Conservation (phyloP, 2,888 invertebrate genomes). For the Folsomia manolachei region DNA sequence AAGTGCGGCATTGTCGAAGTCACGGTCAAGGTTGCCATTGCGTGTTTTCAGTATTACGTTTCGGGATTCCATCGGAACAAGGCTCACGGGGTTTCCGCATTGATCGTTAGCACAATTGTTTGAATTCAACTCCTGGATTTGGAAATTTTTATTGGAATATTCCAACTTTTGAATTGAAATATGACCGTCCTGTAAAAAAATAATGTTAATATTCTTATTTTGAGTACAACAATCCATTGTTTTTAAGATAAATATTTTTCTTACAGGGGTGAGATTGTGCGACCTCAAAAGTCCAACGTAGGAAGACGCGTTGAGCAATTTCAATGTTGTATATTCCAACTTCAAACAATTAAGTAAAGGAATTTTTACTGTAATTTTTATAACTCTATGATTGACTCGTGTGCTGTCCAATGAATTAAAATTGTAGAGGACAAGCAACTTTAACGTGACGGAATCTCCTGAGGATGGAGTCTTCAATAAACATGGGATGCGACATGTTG, state of each 20-base stretch:
- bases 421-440: too few species aligned
- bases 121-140: neutral
- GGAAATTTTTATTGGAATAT: neutral
- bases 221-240: neutral
- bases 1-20: neutral
- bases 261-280: slow-evolving; percentile 43
- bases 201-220: neutral
- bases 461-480: too few species aligned
- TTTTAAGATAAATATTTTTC: slow-evolving; percentile 8
- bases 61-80: slow-evolving; percentile 31
- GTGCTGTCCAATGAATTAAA: too few species aligned
- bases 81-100: neutral
- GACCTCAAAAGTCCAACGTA: slow-evolving; percentile 37
- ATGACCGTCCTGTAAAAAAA: slow-evolving; percentile 1
- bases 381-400: too few species aligned
- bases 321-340: slow-evolving; percentile 41
- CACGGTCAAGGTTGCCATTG: neutral
- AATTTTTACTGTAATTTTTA: too few species aligned
- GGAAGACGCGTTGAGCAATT: slow-evolving; percentile 33
- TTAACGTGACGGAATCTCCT: too few species aligned
- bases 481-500: too few species aligned
- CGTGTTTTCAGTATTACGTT: slow-evolving; percentile 32
- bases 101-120: neutral
- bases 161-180: slow-evolving; percentile 18
- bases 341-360: slow-evolving; percentile 35